A percentile compares a stretch with the other conserved stretches of the same genome.
Evolutionary conservation across 1,140 invertebrate genomes (phyloP).

Genomic region (Achroia grisella): DNA sequence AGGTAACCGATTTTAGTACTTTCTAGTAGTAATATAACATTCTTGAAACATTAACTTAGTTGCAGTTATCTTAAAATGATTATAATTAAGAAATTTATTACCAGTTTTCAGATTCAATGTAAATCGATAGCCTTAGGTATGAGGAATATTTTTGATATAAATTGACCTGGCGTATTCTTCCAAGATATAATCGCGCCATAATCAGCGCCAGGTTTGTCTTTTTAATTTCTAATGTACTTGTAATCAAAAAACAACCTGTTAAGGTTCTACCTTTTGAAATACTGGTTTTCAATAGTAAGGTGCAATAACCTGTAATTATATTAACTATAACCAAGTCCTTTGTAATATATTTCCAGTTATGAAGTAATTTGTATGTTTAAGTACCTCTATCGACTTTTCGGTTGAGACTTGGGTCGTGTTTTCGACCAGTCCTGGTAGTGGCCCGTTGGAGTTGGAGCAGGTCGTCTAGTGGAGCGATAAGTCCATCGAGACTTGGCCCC

Average conservation of each 20-base stretch:
- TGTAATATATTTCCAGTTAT: no score
- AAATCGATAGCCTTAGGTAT: constrained; percentile 9
- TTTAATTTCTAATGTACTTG: no score
- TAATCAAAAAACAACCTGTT: no score
- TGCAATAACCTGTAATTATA: constrained; percentile 2
- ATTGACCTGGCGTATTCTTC: no score
- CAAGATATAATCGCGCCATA: background rate
- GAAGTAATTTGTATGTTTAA: background rate
- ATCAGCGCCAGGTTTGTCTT: no score
- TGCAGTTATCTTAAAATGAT: constrained; percentile 10
- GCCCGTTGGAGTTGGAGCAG: background rate
- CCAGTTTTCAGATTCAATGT: constrained; percentile 10
- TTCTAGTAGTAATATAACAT: constrained; percentile 10
- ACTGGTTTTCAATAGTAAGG: background rate
- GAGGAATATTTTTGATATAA: no score
- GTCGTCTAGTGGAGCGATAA: no score
- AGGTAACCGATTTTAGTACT: constrained; percentile 10
- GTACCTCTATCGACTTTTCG: no score
- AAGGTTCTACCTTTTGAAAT: no score
- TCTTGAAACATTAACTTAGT: constrained; percentile 7
- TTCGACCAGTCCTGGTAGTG: no score
- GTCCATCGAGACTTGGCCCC: no score
- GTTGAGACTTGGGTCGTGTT: no score
- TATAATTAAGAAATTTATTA: constrained; percentile 6
- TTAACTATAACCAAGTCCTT: background rate